Evolutionary conservation across 1,140 invertebrate genomes (phyloP).

Genomic region (Drosophila burlai): DNA sequence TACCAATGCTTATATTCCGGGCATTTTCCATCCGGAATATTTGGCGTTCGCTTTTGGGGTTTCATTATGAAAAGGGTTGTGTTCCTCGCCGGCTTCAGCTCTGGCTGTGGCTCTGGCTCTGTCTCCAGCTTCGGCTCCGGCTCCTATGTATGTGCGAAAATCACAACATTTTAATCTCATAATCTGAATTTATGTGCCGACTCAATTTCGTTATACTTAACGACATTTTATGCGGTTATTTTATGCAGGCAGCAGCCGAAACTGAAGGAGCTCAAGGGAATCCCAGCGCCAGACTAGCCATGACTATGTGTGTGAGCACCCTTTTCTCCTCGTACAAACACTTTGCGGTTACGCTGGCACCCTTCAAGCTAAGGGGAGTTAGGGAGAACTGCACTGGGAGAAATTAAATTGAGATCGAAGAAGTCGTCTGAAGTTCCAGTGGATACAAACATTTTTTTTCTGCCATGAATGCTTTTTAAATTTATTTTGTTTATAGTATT

Average conservation of each 20-base stretch:
- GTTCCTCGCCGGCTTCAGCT: slow-evolving; percentile 1
- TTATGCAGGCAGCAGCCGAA: slow-evolving; percentile 61
- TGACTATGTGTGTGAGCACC: slow-evolving; percentile 13
- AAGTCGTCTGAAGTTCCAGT: not conserved
- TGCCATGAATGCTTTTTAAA: not conserved
- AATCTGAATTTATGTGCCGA: slow-evolving; percentile 84
- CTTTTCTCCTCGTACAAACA: slow-evolving; percentile 20
- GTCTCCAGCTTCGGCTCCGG: not conserved
- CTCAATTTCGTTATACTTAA: slow-evolving; percentile 84
- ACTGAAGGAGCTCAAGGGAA: slow-evolving; percentile 52
- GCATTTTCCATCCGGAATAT: slow-evolving; percentile 57
- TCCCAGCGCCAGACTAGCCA: slow-evolving; percentile 29
- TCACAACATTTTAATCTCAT: slow-evolving; percentile 84
- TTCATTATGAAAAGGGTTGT: slow-evolving; percentile 70
- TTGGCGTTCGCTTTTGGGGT: slow-evolving; percentile 26
- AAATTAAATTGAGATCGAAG: not conserved
- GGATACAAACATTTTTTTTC: not conserved
- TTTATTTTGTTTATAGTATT: not conserved
- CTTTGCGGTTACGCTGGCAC: slow-evolving; percentile 65
- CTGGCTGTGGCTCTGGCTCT: not conserved
- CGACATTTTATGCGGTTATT: slow-evolving; percentile 83
- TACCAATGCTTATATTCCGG: slow-evolving; percentile 43
- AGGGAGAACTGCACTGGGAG: slow-evolving; percentile 40
- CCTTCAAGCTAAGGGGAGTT: slow-evolving; percentile 36
- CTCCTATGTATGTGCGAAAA: slow-evolving; percentile 64